Evolutionary conservation across 2,888 invertebrate species (phyloP), one percentile per base, ranked within the genome.

Genomic region (Anagyrus pseudococci): DNA sequence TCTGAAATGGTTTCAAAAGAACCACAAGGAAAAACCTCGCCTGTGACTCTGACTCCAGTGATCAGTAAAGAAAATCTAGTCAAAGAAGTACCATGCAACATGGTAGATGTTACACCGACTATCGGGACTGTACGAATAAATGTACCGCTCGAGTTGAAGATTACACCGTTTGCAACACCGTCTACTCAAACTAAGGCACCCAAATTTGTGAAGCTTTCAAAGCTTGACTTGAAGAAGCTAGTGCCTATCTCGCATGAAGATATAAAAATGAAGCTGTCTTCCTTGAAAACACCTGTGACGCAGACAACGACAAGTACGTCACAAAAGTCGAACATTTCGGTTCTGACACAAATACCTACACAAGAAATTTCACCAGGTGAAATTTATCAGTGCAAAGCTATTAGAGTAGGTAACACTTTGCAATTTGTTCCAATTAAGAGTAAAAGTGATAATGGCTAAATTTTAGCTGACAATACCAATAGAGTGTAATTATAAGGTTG

Each of bases 321-420:
- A 10, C 60, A 40, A 0, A 67, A 68, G 48, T 56, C 70, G 47
- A 70, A 70, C 53, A 70, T 70, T 46, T 67, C 73, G 41, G 71
- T 71, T 64, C 43, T 74, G 4, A 72, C 73, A 44, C 65, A 69
- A 41, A 67, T 73, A 58, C 71, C 71, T 46, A 68, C 68, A 20
- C 70, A 71, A 13, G 67, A 68, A 23, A 69, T 73, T 46, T 72
- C 73, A 40, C 70, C 73, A 4, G 76, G 76, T 47, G 74, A 73
- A 37, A 37, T 37, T 13, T 37, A 37, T 63, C 70, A 73, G 8
- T 76, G 75, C 48, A 73, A 73, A 66, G 76, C 75, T 37, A 69
- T 77, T 23, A 72, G 75, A 71, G 70, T 74, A 48, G 76, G 76
- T n/a, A 72, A 76, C 59, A 73, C 72, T 17, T 66, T 77, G 25